Base-by-base conservation (phyloP, 1,140 invertebrate genomes). In the Drosophila punjabiensis region DNA sequence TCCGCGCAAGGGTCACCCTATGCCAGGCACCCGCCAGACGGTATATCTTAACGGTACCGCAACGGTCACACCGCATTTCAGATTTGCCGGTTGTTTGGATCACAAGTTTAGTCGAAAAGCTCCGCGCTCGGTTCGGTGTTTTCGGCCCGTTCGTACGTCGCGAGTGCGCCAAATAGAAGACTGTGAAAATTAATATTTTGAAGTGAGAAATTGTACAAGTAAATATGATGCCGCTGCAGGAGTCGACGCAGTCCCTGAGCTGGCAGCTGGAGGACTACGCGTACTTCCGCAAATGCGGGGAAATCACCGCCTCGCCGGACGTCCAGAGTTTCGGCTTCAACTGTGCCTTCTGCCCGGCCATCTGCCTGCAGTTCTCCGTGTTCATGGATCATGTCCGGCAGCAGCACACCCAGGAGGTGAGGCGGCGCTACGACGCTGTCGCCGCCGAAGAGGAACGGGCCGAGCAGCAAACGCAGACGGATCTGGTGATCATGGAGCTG, bases 221-320 rank as follows among this genome's bases (percentile, higher is more conserved):
- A 32, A 64, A 67, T 37, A 76, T 90, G 76, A 58, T 89, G 76
- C 73, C 86, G 64, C 66, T 90, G 61, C 78, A 78, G 59, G 81
- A 87, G 48, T 35, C 63, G 32, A 60, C 62, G 50, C 82, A 81
- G 35, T 43, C 59, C 18, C 79, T 83, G 39, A 74, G 76, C 28
- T 89, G 86, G 86, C 86, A 85, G 47, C 79, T 89, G 39, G 86
- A 90, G 79, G 86, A 89, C 16, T 89, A 86, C 52, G 86, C 86
- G 6, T 89, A 86, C 37, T 92, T 92, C 75, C 79, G 78, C 16
- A 92, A 92, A 48, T 92, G 91, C 55, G 91, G 91, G 28, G 91
- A 92, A 77, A 92, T 92, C 28, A 92, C 91, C 48, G 84, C 81
- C 24, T 92, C 91, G 28, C 91, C 91, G 16, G 91, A 92, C 67